phyloP scores from a whole-genome alignment of 2,797 vertebrate species.

The Luscinia luscinia region DNA sequence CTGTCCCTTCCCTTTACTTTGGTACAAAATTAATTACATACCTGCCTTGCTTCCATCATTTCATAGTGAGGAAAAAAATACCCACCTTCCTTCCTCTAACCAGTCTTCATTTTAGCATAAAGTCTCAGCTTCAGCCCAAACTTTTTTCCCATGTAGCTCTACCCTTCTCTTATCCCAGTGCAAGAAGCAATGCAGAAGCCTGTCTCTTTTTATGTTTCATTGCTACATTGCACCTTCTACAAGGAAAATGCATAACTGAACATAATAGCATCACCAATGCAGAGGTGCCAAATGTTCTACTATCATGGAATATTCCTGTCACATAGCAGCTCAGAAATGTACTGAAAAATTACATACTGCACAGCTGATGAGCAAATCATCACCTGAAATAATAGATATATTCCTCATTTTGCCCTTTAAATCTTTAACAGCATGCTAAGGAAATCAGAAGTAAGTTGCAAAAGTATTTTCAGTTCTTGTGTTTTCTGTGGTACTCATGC shows the following conservation, averaged over 20 bases:
- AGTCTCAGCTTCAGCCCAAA: background rate
- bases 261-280: rapidly evolving
- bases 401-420: background rate
- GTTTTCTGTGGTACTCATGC: background rate
- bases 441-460: background rate
- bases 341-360: background rate
- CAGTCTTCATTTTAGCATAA: background rate
- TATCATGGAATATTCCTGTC: background rate
- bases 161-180: background rate
- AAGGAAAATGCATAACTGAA: background rate
- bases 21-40: background rate
- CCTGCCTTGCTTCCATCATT: background rate
- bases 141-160: background rate
- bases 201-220: background rate
- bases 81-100: background rate
- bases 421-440: background rate
- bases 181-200: background rate
- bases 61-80: background rate
- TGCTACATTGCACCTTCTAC: background rate
- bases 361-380: background rate
- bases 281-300: background rate
- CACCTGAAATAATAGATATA: background rate
- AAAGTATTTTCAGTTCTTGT: background rate
- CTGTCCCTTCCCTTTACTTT: background rate
- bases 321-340: background rate